phyloP scores from a whole-genome alignment of 2,113 vertebrate genomes.

The Podilymbus podiceps region DNA sequence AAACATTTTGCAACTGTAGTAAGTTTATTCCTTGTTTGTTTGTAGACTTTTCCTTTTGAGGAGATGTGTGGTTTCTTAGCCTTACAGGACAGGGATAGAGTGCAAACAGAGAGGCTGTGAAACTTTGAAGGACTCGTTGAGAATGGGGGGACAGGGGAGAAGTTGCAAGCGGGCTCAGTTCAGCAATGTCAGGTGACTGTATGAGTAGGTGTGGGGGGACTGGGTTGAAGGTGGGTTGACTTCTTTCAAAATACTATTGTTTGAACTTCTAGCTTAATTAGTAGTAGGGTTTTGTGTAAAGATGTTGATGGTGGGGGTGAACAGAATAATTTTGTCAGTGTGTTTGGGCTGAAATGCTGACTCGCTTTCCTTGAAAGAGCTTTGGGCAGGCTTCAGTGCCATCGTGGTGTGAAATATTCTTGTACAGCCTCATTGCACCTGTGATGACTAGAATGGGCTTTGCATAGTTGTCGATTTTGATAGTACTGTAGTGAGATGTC shows the following conservation, averaged over 20 bases:
- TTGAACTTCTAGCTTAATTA: not conserved
- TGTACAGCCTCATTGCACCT: not conserved
- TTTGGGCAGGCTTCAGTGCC: not conserved
- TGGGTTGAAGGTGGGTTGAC: not conserved
- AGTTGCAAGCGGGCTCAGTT: not conserved
- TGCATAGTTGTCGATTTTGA: not conserved
- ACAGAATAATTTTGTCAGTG: not conserved
- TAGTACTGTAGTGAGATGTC: not conserved
- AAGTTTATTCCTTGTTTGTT: not conserved
- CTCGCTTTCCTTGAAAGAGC: not conserved
- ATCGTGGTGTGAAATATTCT: not conserved
- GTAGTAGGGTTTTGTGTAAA: not conserved
- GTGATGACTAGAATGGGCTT: not conserved
- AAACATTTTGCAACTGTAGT: not conserved
- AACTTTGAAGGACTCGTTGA: not conserved
- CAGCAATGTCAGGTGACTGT: not conserved
- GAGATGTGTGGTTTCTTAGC: not conserved
- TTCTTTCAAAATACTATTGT: not conserved
- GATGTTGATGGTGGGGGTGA: not conserved
- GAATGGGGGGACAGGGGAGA: too few relatives aligned
- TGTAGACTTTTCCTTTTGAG: not conserved
- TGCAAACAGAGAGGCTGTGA: not conserved
- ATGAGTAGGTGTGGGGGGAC: not conserved
- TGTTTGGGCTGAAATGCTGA: not conserved
- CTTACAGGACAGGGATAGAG: not conserved